Conservation (phyloP, 2,797 vertebrate genomes). For the Coregonus sp. region DNA sequence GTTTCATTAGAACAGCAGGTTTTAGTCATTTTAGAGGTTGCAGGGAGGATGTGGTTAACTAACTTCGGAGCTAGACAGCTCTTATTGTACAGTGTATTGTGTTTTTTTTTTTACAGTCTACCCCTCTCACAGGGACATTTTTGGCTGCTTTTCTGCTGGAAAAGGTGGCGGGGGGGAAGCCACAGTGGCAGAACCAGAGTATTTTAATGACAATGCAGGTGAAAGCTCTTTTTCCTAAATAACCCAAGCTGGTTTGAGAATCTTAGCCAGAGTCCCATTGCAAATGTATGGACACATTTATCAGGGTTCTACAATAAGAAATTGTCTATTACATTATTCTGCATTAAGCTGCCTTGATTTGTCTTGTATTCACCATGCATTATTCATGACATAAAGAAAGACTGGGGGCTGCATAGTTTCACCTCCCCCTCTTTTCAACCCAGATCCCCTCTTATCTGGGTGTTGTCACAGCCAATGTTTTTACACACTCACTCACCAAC, state of each 20-base stretch:
- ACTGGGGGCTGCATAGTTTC: neutral
- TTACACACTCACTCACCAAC: neutral
- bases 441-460: neutral
- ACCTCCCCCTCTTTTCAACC: neutral
- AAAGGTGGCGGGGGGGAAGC: neutral
- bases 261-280: neutral
- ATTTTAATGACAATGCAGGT: neutral
- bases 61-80: neutral
- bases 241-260: neutral
- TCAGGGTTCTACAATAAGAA: neutral
- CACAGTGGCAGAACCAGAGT: neutral
- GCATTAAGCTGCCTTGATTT: neutral
- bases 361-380: neutral
- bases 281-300: neutral
- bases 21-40: neutral
- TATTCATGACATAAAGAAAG: slow-evolving; percentile 1
- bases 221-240: neutral
- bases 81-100: neutral
- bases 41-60: neutral
- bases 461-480: too few relatives aligned
- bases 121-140: neutral
- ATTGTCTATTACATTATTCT: neutral
- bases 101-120: neutral
- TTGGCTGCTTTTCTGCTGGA: neutral
- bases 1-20: neutral